Evolutionary conservation across 2,113 vertebrate species (phyloP).

Genomic region (Quiscalus mexicanus): DNA sequence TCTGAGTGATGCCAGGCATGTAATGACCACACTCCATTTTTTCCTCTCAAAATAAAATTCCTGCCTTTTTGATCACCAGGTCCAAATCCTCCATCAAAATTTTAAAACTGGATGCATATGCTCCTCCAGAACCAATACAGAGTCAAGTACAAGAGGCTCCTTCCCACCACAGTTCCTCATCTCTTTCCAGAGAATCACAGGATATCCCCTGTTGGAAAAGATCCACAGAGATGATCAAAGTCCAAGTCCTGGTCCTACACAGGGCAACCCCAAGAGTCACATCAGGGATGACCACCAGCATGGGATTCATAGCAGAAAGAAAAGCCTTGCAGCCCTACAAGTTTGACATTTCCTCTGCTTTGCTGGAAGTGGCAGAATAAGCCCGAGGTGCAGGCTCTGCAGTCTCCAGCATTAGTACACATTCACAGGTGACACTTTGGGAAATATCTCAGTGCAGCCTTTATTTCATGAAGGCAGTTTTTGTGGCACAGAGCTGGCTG

Average conservation of each 20-base stretch:
- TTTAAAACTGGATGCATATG: neutral
- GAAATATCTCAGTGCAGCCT: neutral
- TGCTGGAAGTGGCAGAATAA: neutral
- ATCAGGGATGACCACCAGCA: neutral
- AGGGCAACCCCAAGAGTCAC: too few relatives aligned
- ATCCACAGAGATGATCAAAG: neutral
- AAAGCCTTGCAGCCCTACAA: neutral
- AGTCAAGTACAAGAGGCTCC: neutral
- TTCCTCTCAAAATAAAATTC: neutral
- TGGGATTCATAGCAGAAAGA: neutral
- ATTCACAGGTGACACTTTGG: neutral
- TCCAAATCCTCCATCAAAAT: neutral
- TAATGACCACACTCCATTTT: rapidly evolving
- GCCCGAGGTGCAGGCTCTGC: neutral
- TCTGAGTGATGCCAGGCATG: neutral
- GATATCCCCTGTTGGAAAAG: neutral
- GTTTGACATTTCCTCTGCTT: neutral
- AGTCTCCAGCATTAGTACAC: neutral
- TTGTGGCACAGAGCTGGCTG: neutral
- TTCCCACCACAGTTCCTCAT: neutral
- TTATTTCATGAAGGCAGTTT: neutral
- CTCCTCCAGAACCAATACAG: neutral
- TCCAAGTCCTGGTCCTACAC: neutral
- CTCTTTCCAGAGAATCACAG: neutral
- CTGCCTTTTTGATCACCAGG: neutral